Evolutionary conservation across 1,140 invertebrate species (phyloP).

Genomic region (Nylanderia fulva): DNA sequence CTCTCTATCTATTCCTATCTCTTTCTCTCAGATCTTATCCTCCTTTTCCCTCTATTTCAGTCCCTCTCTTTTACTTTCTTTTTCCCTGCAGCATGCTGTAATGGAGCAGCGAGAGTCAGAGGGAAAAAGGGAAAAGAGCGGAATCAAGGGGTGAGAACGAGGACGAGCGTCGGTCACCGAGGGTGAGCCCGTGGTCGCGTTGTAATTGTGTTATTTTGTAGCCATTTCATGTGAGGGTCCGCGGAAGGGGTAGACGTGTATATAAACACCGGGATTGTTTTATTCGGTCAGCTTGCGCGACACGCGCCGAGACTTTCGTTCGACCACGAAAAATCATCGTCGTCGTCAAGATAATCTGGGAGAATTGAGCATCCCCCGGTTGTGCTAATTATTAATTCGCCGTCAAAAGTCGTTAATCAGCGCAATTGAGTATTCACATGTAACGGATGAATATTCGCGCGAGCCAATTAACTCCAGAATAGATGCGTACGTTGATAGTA

Average conservation of each 20-base stretch:
- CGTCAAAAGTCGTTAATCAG: conserved; percentile 57
- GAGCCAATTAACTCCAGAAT: conserved; percentile 14
- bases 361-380: conserved; percentile 28
- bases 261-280: conserved; percentile 85
- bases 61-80: conserved; percentile 37
- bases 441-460: conserved; percentile 47
- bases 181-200: conserved; percentile 78
- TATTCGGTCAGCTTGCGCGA: conserved; percentile 80
- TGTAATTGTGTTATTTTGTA: conserved; percentile 86
- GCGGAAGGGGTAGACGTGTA: conserved; percentile 79
- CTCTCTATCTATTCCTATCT: conserved; percentile 18
- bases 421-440: conserved; percentile 46
- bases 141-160: conserved; percentile 72
- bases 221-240: conserved; percentile 83
- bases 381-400: conserved; percentile 57
- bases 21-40: conserved; percentile 39
- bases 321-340: conserved; percentile 37
- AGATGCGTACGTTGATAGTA: not conserved
- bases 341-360: conserved; percentile 52
- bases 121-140: conserved; percentile 68
- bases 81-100: conserved; percentile 58
- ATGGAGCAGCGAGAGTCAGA: conserved; percentile 66
- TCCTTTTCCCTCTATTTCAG: conserved; percentile 39
- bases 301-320: conserved; percentile 74
- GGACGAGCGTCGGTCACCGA: conserved; percentile 72